These are phyloP conservation scores for Odontocolon sp. DNA, from an alignment of 2,888 invertebrate species.

Conservation along the genomic window DNA sequence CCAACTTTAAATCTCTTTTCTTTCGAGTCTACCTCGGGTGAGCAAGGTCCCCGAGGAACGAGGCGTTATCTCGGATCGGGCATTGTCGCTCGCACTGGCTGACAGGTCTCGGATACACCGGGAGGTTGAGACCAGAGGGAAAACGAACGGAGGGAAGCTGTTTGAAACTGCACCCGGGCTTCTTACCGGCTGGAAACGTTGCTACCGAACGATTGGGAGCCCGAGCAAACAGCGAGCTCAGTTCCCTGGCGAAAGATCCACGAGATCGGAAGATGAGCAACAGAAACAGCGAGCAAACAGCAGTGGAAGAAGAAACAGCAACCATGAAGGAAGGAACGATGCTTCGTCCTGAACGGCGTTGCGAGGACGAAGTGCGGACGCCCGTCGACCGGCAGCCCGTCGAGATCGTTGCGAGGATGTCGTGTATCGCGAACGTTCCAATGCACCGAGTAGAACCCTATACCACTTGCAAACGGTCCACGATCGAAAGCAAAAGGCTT, in stretches of 20 bases:
- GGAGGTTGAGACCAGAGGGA: slow-evolving; percentile 33
- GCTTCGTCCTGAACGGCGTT: slow-evolving; percentile 49
- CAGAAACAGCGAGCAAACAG: neutral
- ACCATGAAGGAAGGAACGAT: neutral
- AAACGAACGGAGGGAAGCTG: slow-evolving; percentile 1
- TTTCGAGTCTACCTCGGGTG: slow-evolving; percentile 25
- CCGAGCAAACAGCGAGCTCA: too few species aligned
- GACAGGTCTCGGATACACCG: slow-evolving; percentile 70
- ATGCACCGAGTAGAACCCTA: neutral
- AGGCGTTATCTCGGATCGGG: slow-evolving; percentile 78
- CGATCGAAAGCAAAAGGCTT: slow-evolving; percentile 31
- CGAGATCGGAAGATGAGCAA: slow-evolving; percentile 49
- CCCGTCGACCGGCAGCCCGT: slow-evolving; percentile 35
- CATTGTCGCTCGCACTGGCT: slow-evolving; percentile 79
- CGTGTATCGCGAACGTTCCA: slow-evolving; percentile 29
- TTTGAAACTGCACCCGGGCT: slow-evolving; percentile 17
- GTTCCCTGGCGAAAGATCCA: slow-evolving; percentile 55
- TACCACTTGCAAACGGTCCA: slow-evolving; percentile 10
- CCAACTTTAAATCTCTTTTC: slow-evolving; percentile 2
- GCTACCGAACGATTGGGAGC: too few species aligned
- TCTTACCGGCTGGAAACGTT: neutral
- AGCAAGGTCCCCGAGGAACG: slow-evolving; percentile 52
- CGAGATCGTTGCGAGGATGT: slow-evolving; percentile 45
- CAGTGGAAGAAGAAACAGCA: slow-evolving; percentile 2
- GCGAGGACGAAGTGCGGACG: slow-evolving; percentile 48